Percentiles rank a stretch among this genome's conserved stretches.
Evolutionary conservation across 2,797 vertebrate genomes (phyloP).

Genomic region (Rhincodon typus): DNA sequence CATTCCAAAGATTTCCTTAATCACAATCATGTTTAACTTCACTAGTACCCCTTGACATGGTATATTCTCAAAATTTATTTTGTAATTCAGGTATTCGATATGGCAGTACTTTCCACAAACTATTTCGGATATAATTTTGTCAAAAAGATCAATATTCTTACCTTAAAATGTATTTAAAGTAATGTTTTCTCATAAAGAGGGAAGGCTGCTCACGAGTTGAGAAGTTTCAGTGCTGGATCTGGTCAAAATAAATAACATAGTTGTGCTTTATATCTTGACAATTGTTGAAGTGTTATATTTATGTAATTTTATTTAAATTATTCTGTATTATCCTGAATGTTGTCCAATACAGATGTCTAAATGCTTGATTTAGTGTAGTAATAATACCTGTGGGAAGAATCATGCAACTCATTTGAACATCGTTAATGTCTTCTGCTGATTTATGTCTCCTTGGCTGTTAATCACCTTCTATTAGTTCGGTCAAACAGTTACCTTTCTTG

Average conservation of each 20-base stretch:
- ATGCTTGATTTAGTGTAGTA: neutral
- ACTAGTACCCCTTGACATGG: neutral
- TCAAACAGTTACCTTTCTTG: neutral
- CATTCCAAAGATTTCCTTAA: slow-evolving; percentile 11
- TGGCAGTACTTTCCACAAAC: neutral
- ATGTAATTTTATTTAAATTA: neutral
- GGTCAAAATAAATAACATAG: neutral
- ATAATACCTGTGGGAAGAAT: neutral
- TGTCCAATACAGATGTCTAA: neutral
- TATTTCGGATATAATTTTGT: neutral
- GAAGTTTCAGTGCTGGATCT: neutral
- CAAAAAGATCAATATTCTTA: neutral
- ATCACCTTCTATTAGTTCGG: neutral
- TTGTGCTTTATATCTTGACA: neutral
- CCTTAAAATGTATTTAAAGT: neutral
- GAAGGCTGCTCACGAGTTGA: neutral
- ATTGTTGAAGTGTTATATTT: neutral
- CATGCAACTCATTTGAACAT: neutral
- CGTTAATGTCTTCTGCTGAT: neutral
- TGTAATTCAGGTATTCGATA: neutral
- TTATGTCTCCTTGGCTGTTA: neutral
- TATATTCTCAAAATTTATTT: neutral
- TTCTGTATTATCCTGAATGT: neutral
- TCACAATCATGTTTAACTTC: neutral
- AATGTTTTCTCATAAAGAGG: neutral